These are phyloP conservation scores for Hippocampus guttulatus DNA, from an alignment of 2,113 vertebrate genomes.

Conservation along the genomic window DNA sequence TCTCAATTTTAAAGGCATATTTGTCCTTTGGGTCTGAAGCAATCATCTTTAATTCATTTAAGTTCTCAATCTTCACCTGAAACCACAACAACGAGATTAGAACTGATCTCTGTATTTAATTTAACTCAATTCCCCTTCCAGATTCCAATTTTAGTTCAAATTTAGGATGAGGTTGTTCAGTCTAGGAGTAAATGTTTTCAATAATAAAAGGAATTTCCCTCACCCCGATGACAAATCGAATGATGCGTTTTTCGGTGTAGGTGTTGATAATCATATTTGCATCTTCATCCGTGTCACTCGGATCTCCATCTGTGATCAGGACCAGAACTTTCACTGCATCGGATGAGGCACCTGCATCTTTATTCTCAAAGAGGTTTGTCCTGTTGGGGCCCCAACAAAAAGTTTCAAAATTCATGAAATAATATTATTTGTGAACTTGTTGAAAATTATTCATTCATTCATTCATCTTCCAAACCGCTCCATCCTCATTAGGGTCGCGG, in stretches of 20 bases:
- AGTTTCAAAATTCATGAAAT: background rate
- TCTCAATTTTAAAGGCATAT: constrained; percentile 58
- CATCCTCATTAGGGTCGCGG: too few relatives aligned
- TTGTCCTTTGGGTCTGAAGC: constrained; percentile 53
- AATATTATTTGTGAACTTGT: too few relatives aligned
- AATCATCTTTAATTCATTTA: constrained; percentile 10
- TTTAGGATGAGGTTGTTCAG: background rate
- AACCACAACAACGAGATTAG: constrained; percentile 13
- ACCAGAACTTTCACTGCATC: constrained; percentile 74
- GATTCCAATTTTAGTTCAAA: background rate
- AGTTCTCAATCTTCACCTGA: constrained; percentile 12
- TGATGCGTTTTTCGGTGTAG: constrained; percentile 42
- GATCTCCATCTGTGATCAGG: constrained; percentile 78
- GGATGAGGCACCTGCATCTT: constrained; percentile 51
- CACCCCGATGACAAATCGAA: constrained; percentile 72
- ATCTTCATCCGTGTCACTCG: constrained; percentile 10
- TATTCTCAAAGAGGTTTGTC: constrained; percentile 32
- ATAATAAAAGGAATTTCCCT: constrained; percentile 14
- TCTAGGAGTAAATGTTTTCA: background rate
- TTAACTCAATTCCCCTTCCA: background rate
- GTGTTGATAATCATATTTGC: accelerated
- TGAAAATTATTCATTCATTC: too few relatives aligned
- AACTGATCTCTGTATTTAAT: background rate
- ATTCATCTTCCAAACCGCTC: too few relatives aligned
- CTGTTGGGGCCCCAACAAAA: constrained; percentile 13